Percentiles rank a stretch among this genome's conserved stretches.
Evolutionary conservation across 2,888 invertebrate genomes (phyloP).

Genomic region (Drosophila paramelanica): DNA sequence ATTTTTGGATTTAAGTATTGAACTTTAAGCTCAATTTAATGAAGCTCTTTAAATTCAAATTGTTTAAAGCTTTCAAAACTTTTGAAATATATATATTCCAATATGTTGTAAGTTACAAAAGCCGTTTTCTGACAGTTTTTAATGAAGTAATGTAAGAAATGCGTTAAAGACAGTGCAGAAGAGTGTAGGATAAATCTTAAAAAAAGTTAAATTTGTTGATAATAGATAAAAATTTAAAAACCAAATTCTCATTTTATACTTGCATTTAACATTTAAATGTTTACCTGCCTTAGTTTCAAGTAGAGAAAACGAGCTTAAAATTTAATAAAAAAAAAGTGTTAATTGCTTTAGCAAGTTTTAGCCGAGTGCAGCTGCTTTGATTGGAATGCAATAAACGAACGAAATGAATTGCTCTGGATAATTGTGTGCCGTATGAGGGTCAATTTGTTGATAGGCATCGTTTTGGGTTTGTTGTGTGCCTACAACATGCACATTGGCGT

Average conservation of each 20-base stretch:
- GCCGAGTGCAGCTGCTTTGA: slow-evolving; percentile 1
- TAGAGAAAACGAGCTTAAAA: background rate
- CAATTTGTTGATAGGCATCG: slow-evolving; percentile 65
- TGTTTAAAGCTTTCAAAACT: background rate
- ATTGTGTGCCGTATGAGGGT: slow-evolving; percentile 52
- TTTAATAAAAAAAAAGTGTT: background rate
- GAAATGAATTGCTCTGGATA: slow-evolving; percentile 51
- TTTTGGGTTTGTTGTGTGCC: slow-evolving; percentile 22
- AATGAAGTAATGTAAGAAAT: background rate
- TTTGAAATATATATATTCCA: background rate
- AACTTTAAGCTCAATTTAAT: background rate
- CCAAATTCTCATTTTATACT: too few relatives aligned
- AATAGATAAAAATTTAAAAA: too few relatives aligned
- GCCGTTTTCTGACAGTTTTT: background rate
- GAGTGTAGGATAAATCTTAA: too few relatives aligned
- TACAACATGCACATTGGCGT: slow-evolving; percentile 70
- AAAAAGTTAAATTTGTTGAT: too few relatives aligned
- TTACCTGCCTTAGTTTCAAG: too few relatives aligned
- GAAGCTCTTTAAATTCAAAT: slow-evolving; percentile 4
- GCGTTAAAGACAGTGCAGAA: too few relatives aligned
- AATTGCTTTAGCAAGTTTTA: background rate
- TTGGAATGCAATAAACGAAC: slow-evolving; percentile 33
- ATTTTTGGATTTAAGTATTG: background rate
- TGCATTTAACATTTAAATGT: too few relatives aligned
- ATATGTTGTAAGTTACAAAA: background rate